Base-by-base conservation (phyloP, 1,140 invertebrate species). In the Thaumatotibia leucotreta region DNA sequence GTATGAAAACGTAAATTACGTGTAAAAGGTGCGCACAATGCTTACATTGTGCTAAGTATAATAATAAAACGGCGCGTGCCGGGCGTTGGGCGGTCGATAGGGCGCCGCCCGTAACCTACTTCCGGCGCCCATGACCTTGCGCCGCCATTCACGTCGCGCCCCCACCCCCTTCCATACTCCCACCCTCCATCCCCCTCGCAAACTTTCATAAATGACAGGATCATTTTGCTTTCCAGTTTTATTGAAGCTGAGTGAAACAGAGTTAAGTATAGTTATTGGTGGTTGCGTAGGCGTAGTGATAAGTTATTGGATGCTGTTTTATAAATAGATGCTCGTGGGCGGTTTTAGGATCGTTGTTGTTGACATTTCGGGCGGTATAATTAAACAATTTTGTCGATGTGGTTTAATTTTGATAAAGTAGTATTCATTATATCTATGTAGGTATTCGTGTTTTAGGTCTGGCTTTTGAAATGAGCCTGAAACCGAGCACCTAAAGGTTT, bases 101-200 rank as follows among this genome's bases (percentile, higher is more conserved):
- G 76, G 76, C 76, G 83, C 81, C 84, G 84, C 84, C 86, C 86
- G 88, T 90, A 90, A 88, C 88, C 86, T 83, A 88, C 84, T 85
- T 88, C 88, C 88, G 81, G 67, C 81, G 86, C 82, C 87, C 87
- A 65, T 89, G 87, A 90, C 87, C 87, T 90, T 90, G 87, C 79
- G 77, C 79, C 83, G 83, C 87, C 87, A 89, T 89, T 89, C 87
- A 89, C 85, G 74, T 66, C 76, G 76, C 79, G 76, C 66, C 70
- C 66, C 65, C 27, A 50, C 70, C 62, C 71, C 45, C 64, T 64
- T 61, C 65, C 68, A 72, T 45, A 14, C 64, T 64, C 63, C 65
- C 68, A 72, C 54, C 20, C 67, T 33, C 35, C 62, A 22, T 9
- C 24, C 27, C 23, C 61, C 45, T 14, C 49, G 33, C 32, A 32